Evolutionary conservation across 2,797 vertebrate genomes (phyloP), one percentile per base, ranked within the genome.

Genomic region (Sebastes hubbsi): DNA sequence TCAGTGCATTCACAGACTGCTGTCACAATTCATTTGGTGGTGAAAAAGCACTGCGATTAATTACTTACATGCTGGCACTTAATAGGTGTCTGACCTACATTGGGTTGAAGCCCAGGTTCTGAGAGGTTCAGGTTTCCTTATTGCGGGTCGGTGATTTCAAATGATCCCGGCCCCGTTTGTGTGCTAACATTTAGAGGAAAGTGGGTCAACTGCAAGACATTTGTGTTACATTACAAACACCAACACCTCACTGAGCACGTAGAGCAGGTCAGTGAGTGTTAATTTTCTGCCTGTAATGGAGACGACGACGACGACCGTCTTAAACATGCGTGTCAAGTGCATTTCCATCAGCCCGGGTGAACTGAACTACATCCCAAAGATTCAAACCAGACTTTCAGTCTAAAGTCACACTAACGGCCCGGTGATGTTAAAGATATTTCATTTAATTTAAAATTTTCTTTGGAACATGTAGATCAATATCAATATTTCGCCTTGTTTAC

Each of bases 211-310:
- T 54, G 29, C 65, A 12, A 78, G 74, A 49, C 69, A 24, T 72
- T 18, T 72, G 82, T 77, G 67, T 76, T 70, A 46, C 38, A 36
- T 94, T 87, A 81, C 92, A 85, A 63, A 75, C 83, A 29, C 73
- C 2, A 24, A 67, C 59, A 24, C 32, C 62, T 54, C 62, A 6
- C 6, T 24, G 5, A 49, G 56, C 75, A 66, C 74, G 25, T 6
- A 0, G 8, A 30, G 11, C 34, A 9, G 27, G 34, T 36, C n/a
- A 18, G 6, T 6, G 2, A 49, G 75, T 58, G 9, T 52, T 30
- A 0, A 32, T 55, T 60, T 72, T 49, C 68, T 55, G 66, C 38
- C 20, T n/a, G 55, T 25, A 49, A 78, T 6, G 30, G n/a, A 70
- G 62, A 32, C 36, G 10, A 12, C 42, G 8, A 12, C 42, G 10